Evolutionary conservation across 2,797 vertebrate genomes (phyloP).

Genomic region (Manis javanica): DNA sequence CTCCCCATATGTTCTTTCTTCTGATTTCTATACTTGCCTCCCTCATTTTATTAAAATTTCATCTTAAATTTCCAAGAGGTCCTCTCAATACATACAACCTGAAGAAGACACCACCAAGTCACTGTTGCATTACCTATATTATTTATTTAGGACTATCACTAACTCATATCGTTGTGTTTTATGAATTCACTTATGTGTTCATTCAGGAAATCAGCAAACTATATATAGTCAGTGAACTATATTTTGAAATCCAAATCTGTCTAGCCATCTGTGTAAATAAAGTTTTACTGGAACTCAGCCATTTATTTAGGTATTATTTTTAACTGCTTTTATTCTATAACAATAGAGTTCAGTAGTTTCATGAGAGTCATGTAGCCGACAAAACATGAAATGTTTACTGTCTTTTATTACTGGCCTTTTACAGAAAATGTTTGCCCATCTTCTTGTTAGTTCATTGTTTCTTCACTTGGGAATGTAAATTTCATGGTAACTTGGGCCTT

Average conservation of each 20-base stretch:
- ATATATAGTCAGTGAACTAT: background rate
- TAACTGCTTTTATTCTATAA: background rate
- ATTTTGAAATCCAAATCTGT: background rate
- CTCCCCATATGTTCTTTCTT: background rate
- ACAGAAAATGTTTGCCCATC: background rate
- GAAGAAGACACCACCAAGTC: background rate
- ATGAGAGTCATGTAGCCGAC: background rate
- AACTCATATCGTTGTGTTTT: background rate
- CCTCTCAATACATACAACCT: background rate
- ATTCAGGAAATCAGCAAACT: background rate
- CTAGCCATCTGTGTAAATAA: background rate
- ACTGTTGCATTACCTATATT: background rate
- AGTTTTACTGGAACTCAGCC: background rate
- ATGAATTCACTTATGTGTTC: background rate
- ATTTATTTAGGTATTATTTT: slow-evolving; percentile 15
- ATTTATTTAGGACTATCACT: background rate
- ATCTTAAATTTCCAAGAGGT: background rate
- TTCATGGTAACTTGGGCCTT: background rate
- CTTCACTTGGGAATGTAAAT: background rate
- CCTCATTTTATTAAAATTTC: background rate
- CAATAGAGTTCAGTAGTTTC: background rate
- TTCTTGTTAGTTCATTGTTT: slow-evolving; percentile 2
- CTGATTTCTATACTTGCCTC: background rate
- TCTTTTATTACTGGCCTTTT: background rate
- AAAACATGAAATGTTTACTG: slow-evolving; percentile 52